phyloP scores from a whole-genome alignment of 2,888 invertebrate genomes.

The Epistrophella euchroma region DNA sequence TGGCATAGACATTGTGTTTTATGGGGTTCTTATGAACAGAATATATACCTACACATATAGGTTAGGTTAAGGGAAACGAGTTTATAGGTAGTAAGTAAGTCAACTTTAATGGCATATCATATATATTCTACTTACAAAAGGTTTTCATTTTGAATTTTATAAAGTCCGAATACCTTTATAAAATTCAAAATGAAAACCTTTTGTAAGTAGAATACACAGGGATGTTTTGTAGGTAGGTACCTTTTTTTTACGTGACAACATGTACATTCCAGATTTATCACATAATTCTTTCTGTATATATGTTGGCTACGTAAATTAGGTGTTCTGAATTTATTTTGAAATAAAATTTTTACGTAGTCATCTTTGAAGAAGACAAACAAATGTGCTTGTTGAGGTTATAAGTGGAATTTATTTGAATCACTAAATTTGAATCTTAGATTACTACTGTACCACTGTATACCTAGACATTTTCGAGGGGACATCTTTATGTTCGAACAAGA shows the following conservation, averaged over 20 bases:
- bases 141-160: constrained; percentile 29
- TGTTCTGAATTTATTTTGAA: background rate
- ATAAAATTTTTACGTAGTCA: background rate
- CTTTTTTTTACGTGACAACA: constrained; percentile 20
- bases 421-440: background rate
- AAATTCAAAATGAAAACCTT: too few relatives aligned
- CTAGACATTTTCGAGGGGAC: background rate
- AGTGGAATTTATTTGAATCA: background rate
- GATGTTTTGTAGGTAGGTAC: background rate
- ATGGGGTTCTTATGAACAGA: constrained; percentile 24
- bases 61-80: constrained; percentile 26
- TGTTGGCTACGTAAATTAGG: background rate
- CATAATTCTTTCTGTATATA: background rate
- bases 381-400: background rate
- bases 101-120: constrained; percentile 29
- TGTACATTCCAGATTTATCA: constrained; percentile 15
- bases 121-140: constrained; percentile 1
- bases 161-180: too few relatives aligned
- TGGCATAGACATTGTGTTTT: constrained; percentile 57
- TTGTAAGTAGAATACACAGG: background rate
- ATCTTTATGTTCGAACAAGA: background rate
- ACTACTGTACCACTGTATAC: too few relatives aligned
- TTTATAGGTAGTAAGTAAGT: constrained; percentile 22
- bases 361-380: background rate
- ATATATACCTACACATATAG: background rate